These are phyloP conservation scores for Anodontia alba DNA, from an alignment of 2,888 invertebrate genomes.

Conservation along the genomic window DNA sequence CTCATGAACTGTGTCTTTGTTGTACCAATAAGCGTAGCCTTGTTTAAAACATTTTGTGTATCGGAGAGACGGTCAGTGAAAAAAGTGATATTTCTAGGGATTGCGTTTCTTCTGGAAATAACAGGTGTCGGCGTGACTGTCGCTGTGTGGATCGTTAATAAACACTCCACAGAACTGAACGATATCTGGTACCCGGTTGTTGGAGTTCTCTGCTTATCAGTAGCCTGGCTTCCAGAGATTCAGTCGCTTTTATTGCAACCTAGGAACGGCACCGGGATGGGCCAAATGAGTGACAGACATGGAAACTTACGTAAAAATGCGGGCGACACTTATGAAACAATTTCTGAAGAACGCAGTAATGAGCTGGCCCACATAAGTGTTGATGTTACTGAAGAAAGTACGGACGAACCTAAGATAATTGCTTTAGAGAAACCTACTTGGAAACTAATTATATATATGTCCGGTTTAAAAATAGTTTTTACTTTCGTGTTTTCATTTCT, in stretches of 20 bases:
- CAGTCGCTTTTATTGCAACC: conserved; percentile 46
- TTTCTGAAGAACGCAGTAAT: neutral
- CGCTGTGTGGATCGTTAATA: conserved; percentile 16
- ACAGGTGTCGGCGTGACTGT: conserved; percentile 45
- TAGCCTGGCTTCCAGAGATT: conserved; percentile 70
- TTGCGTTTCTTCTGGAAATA: conserved; percentile 50
- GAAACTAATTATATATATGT: conserved; percentile 53
- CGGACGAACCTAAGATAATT: neutral
- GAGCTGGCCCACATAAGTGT: neutral
- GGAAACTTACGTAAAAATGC: too few species aligned
- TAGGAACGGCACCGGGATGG: neutral
- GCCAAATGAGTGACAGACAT: neutral
- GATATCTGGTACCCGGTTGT: conserved; percentile 62
- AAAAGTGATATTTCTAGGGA: conserved; percentile 29
- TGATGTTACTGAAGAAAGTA: neutral
- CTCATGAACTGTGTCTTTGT: conserved; percentile 69
- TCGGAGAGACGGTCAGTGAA: neutral
- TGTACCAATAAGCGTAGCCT: conserved; percentile 46
- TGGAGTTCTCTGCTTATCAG: conserved; percentile 62
- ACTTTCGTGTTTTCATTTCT: conserved; percentile 38
- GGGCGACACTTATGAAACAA: neutral
- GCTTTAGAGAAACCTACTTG: conserved; percentile 32
- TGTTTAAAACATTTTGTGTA: conserved; percentile 3
- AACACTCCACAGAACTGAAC: neutral
- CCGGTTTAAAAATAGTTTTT: conserved; percentile 40